Conservation (phyloP, 1,140 invertebrate species). For the Nasonia giraulti region DNA sequence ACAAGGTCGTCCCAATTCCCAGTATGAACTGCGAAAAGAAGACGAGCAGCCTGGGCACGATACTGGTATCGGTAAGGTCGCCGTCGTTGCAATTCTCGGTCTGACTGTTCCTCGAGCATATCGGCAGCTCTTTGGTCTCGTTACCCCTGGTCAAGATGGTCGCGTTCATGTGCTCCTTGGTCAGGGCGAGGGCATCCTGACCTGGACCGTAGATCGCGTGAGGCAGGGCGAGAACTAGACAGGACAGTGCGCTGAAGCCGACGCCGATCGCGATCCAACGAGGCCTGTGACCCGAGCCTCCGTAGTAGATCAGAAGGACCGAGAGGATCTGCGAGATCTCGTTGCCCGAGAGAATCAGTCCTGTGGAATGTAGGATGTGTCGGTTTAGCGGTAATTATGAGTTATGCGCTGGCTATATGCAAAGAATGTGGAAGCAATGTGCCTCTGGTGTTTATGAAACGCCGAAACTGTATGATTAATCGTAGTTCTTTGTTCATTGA, state of each 20-base stretch:
- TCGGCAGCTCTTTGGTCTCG: slow-evolving; percentile 55
- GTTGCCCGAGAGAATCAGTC: slow-evolving; percentile 82
- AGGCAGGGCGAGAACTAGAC: slow-evolving; percentile 79
- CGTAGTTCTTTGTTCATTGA: too few relatives aligned
- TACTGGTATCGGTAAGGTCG: slow-evolving; percentile 67
- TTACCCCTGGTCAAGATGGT: slow-evolving; percentile 58
- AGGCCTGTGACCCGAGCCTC: slow-evolving; percentile 77
- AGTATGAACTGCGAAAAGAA: slow-evolving; percentile 82
- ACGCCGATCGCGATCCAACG: slow-evolving; percentile 81
- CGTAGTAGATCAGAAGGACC: slow-evolving; percentile 77
- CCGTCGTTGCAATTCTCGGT: slow-evolving; percentile 72
- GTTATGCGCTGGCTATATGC: too few relatives aligned
- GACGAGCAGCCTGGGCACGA: slow-evolving; percentile 78
- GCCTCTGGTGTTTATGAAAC: too few relatives aligned
- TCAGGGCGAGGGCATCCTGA: slow-evolving; percentile 73
- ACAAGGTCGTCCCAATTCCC: slow-evolving; percentile 81
- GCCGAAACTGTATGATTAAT: too few relatives aligned
- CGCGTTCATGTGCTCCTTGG: slow-evolving; percentile 70
- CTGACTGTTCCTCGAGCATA: slow-evolving; percentile 58
- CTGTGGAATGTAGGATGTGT: slow-evolving; percentile 65
- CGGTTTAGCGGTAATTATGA: too few relatives aligned
- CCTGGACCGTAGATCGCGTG: slow-evolving; percentile 82
- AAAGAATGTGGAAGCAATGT: too few relatives aligned
- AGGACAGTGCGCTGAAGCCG: slow-evolving; percentile 78
- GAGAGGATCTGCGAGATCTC: slow-evolving; percentile 82